A percentile compares a stretch with the other conserved stretches of the same genome.
These are phyloP conservation scores for Platycheirus rosarum DNA, from an alignment of 2,888 invertebrate species.

Conservation along the genomic window DNA sequence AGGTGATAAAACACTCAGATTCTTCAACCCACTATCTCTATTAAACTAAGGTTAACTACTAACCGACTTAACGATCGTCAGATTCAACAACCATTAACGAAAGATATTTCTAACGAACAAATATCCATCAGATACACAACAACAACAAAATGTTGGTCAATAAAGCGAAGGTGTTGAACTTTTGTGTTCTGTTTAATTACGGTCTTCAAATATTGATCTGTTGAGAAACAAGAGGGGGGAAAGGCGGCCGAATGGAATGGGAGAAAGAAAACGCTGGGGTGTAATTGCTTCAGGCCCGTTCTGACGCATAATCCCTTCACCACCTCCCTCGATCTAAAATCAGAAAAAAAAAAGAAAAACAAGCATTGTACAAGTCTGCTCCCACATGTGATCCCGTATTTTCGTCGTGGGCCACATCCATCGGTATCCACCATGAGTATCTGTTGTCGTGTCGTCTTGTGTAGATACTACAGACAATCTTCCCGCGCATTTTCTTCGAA, in stretches of 20 bases:
- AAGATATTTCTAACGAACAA: constrained; percentile 35
- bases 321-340: constrained; percentile 13
- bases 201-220: constrained; percentile 51
- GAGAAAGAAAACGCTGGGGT: constrained; percentile 40
- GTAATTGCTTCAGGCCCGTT: constrained; percentile 68
- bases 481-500: constrained; percentile 71
- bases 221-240: background rate
- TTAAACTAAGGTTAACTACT: constrained; percentile 55
- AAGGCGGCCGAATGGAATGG: background rate
- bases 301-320: no score
- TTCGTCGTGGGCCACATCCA: constrained; percentile 67
- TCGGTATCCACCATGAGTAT: constrained; percentile 15
- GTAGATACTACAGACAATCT: constrained; percentile 61
- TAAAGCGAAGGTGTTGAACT: constrained; percentile 74
- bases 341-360: constrained; percentile 1
- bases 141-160: constrained; percentile 69
- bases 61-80: constrained; percentile 38
- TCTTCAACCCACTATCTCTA: constrained; percentile 49
- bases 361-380: constrained; percentile 71
- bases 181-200: constrained; percentile 72
- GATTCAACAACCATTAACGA: constrained; percentile 37
- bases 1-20: constrained; percentile 60
- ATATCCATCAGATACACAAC: constrained; percentile 33
- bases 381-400: constrained; percentile 71
- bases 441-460: constrained; percentile 22